Conservation (phyloP, 2,888 invertebrate species). For the Nomada lathburiana region DNA sequence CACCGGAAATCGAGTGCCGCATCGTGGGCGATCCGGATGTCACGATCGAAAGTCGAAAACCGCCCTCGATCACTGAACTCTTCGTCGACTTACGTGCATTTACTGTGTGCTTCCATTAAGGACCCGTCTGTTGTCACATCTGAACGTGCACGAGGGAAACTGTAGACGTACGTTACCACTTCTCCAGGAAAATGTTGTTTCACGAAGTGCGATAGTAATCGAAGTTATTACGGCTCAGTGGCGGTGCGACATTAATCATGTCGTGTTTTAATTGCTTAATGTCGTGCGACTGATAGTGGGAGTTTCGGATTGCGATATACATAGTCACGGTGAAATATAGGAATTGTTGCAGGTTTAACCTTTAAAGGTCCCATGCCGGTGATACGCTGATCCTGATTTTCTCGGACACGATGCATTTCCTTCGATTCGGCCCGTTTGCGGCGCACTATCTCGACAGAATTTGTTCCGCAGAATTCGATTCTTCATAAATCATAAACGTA, state of each 20-base stretch:
- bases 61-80: constrained; percentile 1
- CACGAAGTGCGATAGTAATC: neutral
- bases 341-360: neutral
- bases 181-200: neutral
- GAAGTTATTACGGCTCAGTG: neutral
- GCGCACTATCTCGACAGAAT: too few relatives aligned
- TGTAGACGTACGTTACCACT: neutral
- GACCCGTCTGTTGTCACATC: neutral
- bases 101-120: constrained; percentile 11
- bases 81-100: neutral
- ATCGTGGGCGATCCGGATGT: constrained; percentile 27
- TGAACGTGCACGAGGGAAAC: neutral
- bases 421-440: too few relatives aligned
- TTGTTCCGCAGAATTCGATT: too few relatives aligned
- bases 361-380: neutral
- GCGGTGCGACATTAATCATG: constrained; percentile 1
- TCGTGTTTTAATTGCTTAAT: constrained; percentile 18
- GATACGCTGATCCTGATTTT: neutral
- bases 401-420: too few relatives aligned
- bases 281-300: neutral
- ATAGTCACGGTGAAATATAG: neutral
- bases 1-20: constrained; percentile 49
- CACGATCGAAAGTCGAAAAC: constrained; percentile 4
- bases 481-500: too few relatives aligned
- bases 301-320: constrained; percentile 1